Conservation (phyloP, 2,888 invertebrate genomes). For the Oeneis ivallda region DNA sequence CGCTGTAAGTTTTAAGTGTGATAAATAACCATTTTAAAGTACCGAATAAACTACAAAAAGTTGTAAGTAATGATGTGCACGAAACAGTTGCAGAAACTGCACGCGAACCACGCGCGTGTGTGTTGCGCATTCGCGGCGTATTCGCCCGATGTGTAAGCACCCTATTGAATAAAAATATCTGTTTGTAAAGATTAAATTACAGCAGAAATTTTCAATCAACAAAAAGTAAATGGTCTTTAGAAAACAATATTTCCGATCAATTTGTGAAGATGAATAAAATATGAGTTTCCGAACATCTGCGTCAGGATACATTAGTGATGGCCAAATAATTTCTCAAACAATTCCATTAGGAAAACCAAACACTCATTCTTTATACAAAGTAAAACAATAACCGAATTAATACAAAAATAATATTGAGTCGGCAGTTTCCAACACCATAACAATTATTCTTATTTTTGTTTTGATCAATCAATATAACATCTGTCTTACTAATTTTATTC, state of each 20-base stretch:
- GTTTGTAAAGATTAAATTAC: slow-evolving; percentile 29
- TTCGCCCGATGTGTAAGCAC: too few species aligned
- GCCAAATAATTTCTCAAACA: slow-evolving; percentile 28
- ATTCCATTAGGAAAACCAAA: slow-evolving; percentile 25
- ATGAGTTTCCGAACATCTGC: slow-evolving; percentile 30
- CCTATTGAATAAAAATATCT: slow-evolving; percentile 20
- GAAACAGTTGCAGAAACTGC: too few species aligned
- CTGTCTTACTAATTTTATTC: too few species aligned
- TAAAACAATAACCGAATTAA: slow-evolving; percentile 11
- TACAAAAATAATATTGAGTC: not conserved
- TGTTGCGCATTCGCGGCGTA: too few species aligned
- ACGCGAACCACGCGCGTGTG: too few species aligned
- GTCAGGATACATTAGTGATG: slow-evolving; percentile 26
- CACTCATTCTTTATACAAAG: slow-evolving; percentile 19
- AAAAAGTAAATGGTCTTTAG: slow-evolving; percentile 22
- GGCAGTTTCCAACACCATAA: not conserved
- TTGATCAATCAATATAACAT: not conserved
- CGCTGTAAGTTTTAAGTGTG: too few species aligned
- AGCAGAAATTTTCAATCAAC: slow-evolving; percentile 27
- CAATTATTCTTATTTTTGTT: not conserved
- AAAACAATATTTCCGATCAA: slow-evolving; percentile 27
- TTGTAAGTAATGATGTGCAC: too few species aligned
- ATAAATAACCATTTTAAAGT: too few species aligned
- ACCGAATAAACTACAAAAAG: too few species aligned
- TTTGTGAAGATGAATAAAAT: slow-evolving; percentile 24